Percentiles rank a stretch among this genome's conserved stretches.
Evolutionary conservation across 2,113 vertebrate species (phyloP).

Genomic region (Xenopus tropicalis): UCB_Xtro_10.0 CM004446.2:57503501-57504000

Average conservation of each 20-base stretch:
- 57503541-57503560: no score
- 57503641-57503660: no score
- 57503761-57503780: constrained; percentile 2
- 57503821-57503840: constrained; percentile 34
- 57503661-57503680: no score
- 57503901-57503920: constrained; percentile 35
- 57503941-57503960: constrained; percentile 20
- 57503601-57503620: no score
- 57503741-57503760: not conserved
- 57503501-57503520: no score
- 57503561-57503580: no score
- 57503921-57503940: constrained; percentile 24
- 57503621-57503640: no score
- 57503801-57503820: not conserved
- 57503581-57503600: no score
- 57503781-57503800: constrained; percentile 18
- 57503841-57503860: constrained; percentile 39
- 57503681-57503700: no score
- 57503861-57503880: constrained; percentile 16
- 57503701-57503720: no score
- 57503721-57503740: no score
- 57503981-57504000: constrained; percentile 27
- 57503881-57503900: constrained; percentile 39
- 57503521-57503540: no score
- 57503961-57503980: constrained; percentile 36